These are phyloP conservation scores for Cynodonichthys magdalenae DNA, from an alignment of 2,797 vertebrate genomes.

Conservation along the genomic window DNA sequence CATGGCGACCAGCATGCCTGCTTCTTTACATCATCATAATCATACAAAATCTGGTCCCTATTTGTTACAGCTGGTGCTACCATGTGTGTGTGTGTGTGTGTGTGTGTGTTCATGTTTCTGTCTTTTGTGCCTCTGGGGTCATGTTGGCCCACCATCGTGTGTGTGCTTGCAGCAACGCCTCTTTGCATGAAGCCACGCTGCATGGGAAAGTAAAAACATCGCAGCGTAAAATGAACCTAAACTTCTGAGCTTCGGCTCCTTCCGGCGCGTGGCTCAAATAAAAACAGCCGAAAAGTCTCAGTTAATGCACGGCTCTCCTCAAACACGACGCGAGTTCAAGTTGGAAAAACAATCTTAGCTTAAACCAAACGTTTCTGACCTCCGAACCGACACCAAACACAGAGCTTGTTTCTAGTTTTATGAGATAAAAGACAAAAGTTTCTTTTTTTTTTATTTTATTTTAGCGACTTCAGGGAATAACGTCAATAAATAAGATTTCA, in stretches of 20 bases:
- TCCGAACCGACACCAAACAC: not conserved
- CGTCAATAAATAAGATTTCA: too few relatives aligned
- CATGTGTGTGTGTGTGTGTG: slow-evolving; percentile 25
- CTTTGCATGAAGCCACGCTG: slow-evolving; percentile 33
- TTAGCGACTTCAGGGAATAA: too few relatives aligned
- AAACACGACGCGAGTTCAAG: slow-evolving; percentile 45
- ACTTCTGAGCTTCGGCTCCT: slow-evolving; percentile 44
- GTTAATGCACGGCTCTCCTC: slow-evolving; percentile 13
- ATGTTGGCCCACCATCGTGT: slow-evolving; percentile 33
- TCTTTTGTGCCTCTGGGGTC: slow-evolving; percentile 44
- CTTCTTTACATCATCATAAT: slow-evolving; percentile 77
- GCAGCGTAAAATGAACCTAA: slow-evolving; percentile 43
- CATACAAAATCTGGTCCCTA: slow-evolving; percentile 81
- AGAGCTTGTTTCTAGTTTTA: not conserved
- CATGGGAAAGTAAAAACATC: slow-evolving; percentile 49
- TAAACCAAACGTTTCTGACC: not conserved
- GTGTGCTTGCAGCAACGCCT: slow-evolving; percentile 14
- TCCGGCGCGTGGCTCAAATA: slow-evolving; percentile 19
- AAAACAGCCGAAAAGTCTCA: slow-evolving; percentile 18
- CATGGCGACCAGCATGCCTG: slow-evolving; percentile 80
- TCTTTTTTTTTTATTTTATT: too few relatives aligned
- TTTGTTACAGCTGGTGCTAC: slow-evolving; percentile 80
- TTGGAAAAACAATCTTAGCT: slow-evolving; percentile 40
- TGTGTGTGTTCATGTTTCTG: slow-evolving; percentile 7
- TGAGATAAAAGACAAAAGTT: not conserved